Percentiles rank a stretch among this genome's conserved stretches.
phyloP scores from a whole-genome alignment of 2,113 vertebrate species.

The Zapornia atra region DNA sequence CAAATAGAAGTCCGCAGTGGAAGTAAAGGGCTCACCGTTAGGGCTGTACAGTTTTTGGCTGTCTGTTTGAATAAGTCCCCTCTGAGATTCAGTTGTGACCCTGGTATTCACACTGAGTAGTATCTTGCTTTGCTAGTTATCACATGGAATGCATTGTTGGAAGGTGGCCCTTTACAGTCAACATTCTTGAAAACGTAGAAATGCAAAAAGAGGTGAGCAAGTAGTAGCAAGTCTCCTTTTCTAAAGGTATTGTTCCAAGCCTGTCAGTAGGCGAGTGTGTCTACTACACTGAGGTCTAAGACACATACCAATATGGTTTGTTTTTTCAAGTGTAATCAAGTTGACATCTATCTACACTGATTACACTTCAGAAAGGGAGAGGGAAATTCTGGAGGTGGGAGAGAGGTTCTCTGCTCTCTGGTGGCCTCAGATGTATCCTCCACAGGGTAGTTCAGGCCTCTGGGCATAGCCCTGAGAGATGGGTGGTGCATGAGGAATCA shows the following conservation, averaged over 20 bases:
- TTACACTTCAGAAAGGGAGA: slow-evolving; percentile 53
- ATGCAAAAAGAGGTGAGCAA: background rate
- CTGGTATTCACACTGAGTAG: fast-evolving
- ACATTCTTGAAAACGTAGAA: background rate
- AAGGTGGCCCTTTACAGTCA: background rate
- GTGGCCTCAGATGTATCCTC: slow-evolving; percentile 43
- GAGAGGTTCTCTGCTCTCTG: slow-evolving; percentile 57
- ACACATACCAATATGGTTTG: background rate
- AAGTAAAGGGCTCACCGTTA: background rate
- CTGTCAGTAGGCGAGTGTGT: background rate
- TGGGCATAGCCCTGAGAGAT: slow-evolving; percentile 31
- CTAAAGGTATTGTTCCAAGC: slow-evolving; percentile 42
- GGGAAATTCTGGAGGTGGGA: slow-evolving; percentile 44
- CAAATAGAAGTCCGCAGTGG: background rate
- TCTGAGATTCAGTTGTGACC: background rate
- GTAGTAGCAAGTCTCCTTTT: background rate
- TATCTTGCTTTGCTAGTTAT: background rate
- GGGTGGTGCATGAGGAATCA: background rate
- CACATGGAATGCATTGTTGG: background rate
- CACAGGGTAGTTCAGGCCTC: background rate
- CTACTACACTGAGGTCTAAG: slow-evolving; percentile 7
- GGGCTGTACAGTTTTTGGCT: background rate
- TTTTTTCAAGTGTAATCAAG: slow-evolving; percentile 23
- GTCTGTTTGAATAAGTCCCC: background rate
- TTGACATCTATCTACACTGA: slow-evolving; percentile 69